Base-by-base conservation (phyloP, 2,888 invertebrate species). In the Eurois occulta region DNA sequence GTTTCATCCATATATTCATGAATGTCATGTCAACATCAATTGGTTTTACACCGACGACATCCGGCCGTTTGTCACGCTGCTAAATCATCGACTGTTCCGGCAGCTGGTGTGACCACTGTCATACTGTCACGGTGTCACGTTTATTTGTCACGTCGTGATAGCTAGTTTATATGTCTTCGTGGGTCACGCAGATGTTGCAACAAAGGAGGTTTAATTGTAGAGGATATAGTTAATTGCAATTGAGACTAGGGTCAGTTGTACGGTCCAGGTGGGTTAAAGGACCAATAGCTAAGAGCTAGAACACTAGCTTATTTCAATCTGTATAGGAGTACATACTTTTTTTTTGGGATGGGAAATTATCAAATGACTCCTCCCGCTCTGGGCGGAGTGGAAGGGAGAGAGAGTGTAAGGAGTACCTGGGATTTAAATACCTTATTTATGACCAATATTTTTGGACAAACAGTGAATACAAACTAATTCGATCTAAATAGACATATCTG, bases 11-110 rank as follows among this genome's bases (percentile, higher is more conserved):
- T 77, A 46, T 74, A 72, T 73, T 85, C 68, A 77, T 58, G 62
- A 72, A 11, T 67, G 81, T 67, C 38, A 62, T 64, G 65, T 86
- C 72, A 67, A 65, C 52, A 64, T 67, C 77, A 85, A 87, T 87
- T 85, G 82, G 13, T 74, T 81, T 73, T 65, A 73, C 73, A 75
- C 62, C 77, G 65, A 41, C 69, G 77, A 60, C 87, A 72, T 81
- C 81, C 87, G 75, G 87, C n/a, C 75, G 72, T 75, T 74, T 65
- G 64, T 73, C 73, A 85, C 67, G 62, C 35, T 70, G 73, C 43
- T 76, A 75, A 67, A 85, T 80, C 77, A 80, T 85, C 48, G 28
- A 32, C 66, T 62, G 70, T 85, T 80, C 87, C 77, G 87, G 77
- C 85, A 84, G 77, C 72, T 73, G 77, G 70, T 75, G 72, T 72